Conservation (phyloP, 2,888 invertebrate species). For the Eretmocerus hayati region DNA sequence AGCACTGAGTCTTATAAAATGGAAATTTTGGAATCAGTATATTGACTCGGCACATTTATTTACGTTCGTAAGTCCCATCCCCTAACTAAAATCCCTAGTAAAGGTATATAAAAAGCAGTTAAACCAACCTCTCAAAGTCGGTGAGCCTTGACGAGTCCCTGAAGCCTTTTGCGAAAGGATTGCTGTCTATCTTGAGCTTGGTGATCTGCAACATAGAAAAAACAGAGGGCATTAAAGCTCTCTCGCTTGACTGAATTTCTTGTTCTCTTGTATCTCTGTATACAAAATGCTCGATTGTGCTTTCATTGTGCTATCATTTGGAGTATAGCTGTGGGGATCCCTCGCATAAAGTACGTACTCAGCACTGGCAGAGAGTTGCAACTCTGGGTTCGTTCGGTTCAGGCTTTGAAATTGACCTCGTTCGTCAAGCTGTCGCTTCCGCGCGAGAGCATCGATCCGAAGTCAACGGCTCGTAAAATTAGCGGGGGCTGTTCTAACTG, state of each 20-base stretch:
- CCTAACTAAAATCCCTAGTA: not conserved
- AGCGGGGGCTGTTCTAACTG: no score
- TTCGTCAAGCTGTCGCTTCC: not conserved
- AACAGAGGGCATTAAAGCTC: not conserved
- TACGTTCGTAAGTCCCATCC: not conserved
- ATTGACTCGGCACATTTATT: not conserved
- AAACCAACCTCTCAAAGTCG: constrained; percentile 64
- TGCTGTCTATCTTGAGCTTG: constrained; percentile 77
- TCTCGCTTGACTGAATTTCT: no score
- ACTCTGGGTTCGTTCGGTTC: no score
- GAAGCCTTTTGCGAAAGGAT: constrained; percentile 80
- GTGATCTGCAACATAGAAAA: constrained; percentile 58
- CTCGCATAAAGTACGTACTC: not conserved
- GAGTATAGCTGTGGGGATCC: no score
- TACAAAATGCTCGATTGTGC: not conserved
- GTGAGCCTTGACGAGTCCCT: constrained; percentile 73
- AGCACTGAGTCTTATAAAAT: no score
- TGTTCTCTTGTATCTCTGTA: constrained; percentile 5
- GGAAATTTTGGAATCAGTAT: no score
- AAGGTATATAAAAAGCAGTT: constrained; percentile 5
- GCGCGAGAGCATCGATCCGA: constrained; percentile 35
- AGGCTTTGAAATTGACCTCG: no score
- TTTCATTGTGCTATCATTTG: no score
- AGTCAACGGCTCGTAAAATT: constrained; percentile 47
- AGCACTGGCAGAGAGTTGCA: not conserved